Percentiles rank a stretch among this genome's conserved stretches.
phyloP scores from a whole-genome alignment of 2,797 vertebrate species.

The Macroramphosus scolopax region DNA sequence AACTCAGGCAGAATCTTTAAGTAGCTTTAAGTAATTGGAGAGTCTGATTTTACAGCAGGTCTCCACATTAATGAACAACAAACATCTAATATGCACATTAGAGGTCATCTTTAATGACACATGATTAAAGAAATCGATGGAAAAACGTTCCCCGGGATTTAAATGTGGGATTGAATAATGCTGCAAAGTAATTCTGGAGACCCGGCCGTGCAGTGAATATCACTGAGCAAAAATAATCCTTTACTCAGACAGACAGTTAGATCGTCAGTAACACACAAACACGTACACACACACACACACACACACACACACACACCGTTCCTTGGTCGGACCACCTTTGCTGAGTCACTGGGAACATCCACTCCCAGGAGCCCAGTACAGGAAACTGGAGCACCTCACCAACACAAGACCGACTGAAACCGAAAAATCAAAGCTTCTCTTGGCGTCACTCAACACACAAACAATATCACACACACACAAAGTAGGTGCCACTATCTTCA shows the following conservation, averaged over 20 bases:
- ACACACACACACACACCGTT: conserved; percentile 11
- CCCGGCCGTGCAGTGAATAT: conserved; percentile 19
- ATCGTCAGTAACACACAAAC: conserved; percentile 25
- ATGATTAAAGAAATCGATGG: conserved; percentile 28
- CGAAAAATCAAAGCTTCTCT: conserved; percentile 32
- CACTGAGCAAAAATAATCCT: conserved; percentile 24
- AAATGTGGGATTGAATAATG: conserved; percentile 28
- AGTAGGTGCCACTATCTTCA: no score
- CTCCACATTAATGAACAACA: not conserved
- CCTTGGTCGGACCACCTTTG: conserved; percentile 28
- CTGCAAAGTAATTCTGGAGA: conserved; percentile 34
- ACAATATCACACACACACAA: conserved; percentile 8
- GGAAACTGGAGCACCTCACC: conserved; percentile 30
- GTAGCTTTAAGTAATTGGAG: no score
- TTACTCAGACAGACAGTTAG: conserved; percentile 20
- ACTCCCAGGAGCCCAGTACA: conserved; percentile 16
- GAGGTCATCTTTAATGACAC: conserved; percentile 23
- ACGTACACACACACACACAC: conserved; percentile 6
- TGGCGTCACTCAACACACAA: conserved; percentile 19
- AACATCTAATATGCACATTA: conserved; percentile 9
- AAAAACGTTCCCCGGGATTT: no score
- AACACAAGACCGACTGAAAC: conserved; percentile 32
- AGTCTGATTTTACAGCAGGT: no score
- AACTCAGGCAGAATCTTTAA: no score
- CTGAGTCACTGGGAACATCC: conserved; percentile 54